These are phyloP conservation scores for Polyodon spathula DNA, from an alignment of 2,113 vertebrate genomes.

Conservation along the genomic window DNA sequence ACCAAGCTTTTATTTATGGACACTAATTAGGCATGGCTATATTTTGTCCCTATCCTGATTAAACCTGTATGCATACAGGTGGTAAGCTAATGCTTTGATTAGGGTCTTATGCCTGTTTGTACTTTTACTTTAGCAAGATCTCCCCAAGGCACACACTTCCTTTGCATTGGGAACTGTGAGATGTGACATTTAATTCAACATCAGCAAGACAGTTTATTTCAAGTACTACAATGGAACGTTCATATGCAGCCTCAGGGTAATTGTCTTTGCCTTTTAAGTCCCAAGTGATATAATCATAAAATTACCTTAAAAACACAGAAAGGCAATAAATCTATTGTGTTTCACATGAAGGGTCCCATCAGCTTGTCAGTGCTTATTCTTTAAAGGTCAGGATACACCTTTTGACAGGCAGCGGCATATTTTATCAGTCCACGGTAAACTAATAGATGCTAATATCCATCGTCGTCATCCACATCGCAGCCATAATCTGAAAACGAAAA, in stretches of 20 bases:
- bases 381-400: not conserved
- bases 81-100: not conserved
- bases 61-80: not conserved
- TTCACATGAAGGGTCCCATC: not conserved
- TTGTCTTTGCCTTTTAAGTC: too few relatives aligned
- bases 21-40: not conserved
- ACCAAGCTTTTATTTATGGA: not conserved
- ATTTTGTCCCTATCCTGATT: slow-evolving; percentile 6
- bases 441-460: slow-evolving; percentile 53
- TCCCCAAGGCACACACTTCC: not conserved
- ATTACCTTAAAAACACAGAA: too few relatives aligned
- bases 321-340: too few relatives aligned
- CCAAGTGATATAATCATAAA: too few relatives aligned
- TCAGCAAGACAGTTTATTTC: not conserved
- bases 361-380: not conserved
- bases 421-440: not conserved
- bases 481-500: slow-evolving; percentile 71
- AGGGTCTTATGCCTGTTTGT: not conserved
- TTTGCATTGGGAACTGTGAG: not conserved
- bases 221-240: too few relatives aligned
- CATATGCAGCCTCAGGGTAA: too few relatives aligned
- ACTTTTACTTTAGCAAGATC: not conserved
- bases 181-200: not conserved
- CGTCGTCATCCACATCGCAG: slow-evolving; percentile 74
- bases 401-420: not conserved